Evolutionary conservation across 37 sponge, comb jelly and placozoan genomes (phyloP), one percentile per base, ranked within the genome.

Genomic region (Theonella swinhoei): DNA sequence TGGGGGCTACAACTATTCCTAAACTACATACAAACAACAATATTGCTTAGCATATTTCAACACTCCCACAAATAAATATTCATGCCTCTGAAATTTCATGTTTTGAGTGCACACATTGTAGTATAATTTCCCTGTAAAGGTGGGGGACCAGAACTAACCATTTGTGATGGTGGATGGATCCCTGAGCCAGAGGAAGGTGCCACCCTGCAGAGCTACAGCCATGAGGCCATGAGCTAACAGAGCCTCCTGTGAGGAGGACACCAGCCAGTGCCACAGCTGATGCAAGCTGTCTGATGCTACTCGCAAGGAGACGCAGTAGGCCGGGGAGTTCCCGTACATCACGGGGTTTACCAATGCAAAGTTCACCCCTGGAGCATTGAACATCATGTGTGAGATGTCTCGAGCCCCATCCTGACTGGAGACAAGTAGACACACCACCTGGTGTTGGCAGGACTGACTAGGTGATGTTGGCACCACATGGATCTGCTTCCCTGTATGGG

Each of bases 261-360:
- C n/a, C 2, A 88, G 63, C 77, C 81, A 80, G 43, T 42, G 33
- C 88, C 88, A 88, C n/a, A 82, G 36, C 43, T 77, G 78, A 31
- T 8, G 41, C 14, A 82, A 60, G 8, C 60, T 76, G 19, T 39
- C 24, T 11, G 60, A 24, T 8, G 47, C 59, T 31, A 88, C 62
- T 35, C 83, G 69, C 14, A 88, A 3, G 36, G 64, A 54, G 26
- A 88, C 83, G 36, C 78, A 63, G 72, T 82, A 40, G 0, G 70
- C 9, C 32, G 33, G 0, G 38, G 66, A 33, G 1, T 73, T 54
- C 0, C 61, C 54, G 47, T 41, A n/a, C 25, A 22, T 20, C 28
- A 77, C 62, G 1, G 61, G 31, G 77, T 68, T 80, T 1, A 80
- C 65, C 24, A 87, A 67, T 19, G 75, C 81, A 75, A 87, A 87